phyloP scores from a whole-genome alignment of 2,113 vertebrate genomes.

The Notarius lentiginosus region DNA sequence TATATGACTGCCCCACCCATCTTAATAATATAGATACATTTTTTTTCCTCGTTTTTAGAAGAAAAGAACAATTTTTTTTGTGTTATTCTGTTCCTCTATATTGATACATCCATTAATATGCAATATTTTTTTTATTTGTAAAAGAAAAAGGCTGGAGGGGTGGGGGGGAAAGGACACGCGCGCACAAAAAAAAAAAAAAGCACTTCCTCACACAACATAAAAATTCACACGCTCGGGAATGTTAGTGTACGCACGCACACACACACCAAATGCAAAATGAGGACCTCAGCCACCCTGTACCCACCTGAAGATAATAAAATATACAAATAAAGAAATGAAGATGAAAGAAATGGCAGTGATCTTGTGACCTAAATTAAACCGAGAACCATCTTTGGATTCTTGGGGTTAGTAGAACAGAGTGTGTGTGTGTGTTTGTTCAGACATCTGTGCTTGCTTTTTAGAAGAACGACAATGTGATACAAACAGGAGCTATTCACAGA shows the following conservation, averaged over 20 bases:
- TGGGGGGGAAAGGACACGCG: constrained; percentile 75
- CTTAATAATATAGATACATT: constrained; percentile 48
- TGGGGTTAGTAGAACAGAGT: constrained; percentile 68
- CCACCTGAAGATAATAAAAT: constrained; percentile 65
- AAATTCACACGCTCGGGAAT: constrained; percentile 75
- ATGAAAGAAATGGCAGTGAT: constrained; percentile 25
- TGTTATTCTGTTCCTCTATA: constrained; percentile 46
- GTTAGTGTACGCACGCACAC: constrained; percentile 74
- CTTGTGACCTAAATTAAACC: not conserved
- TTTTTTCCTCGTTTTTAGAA: constrained; percentile 19
- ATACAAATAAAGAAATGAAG: constrained; percentile 57
- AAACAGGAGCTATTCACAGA: constrained; percentile 6
- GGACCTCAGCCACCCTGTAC: constrained; percentile 31
- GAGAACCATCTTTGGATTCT: constrained; percentile 80
- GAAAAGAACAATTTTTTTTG: constrained; percentile 29
- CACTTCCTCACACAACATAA: constrained; percentile 78
- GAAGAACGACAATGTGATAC: not conserved
- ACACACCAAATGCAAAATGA: constrained; percentile 4
- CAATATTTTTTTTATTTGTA: constrained; percentile 55
- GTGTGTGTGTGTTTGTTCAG: not conserved
- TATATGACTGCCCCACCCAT: constrained; percentile 79
- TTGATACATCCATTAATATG: constrained; percentile 50
- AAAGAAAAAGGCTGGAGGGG: constrained; percentile 62
- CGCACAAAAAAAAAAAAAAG: constrained; percentile 56
- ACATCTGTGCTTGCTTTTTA: not conserved